Evolutionary conservation across 2,113 vertebrate species (phyloP).

Genomic region (Pelusios castaneus): DNA sequence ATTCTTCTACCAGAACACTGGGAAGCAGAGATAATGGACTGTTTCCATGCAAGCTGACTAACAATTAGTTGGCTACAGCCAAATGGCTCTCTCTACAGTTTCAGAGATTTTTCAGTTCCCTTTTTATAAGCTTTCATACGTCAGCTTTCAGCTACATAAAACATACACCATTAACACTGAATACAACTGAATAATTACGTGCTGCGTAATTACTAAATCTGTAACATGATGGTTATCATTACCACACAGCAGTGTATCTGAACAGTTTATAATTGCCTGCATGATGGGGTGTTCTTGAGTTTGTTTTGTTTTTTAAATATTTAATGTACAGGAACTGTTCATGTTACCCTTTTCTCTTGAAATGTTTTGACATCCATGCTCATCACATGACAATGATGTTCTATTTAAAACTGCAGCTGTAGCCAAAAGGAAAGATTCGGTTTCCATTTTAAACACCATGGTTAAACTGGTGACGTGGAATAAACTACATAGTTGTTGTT

Average conservation of each 20-base stretch:
- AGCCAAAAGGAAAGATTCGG: constrained; percentile 45
- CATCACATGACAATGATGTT: constrained; percentile 64
- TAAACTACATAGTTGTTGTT: constrained; percentile 7
- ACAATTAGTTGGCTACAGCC: not conserved
- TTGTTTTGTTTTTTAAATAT: constrained; percentile 70
- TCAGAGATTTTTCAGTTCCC: constrained; percentile 10
- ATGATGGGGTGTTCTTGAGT: constrained; percentile 40
- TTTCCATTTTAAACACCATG: constrained; percentile 60
- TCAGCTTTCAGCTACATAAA: not conserved
- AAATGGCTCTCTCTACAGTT: constrained; percentile 18
- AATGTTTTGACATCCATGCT: constrained; percentile 73
- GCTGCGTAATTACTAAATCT: not conserved
- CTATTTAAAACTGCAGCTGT: constrained; percentile 68
- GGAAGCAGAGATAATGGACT: not conserved
- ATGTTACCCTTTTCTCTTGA: constrained; percentile 49
- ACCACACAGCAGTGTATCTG: constrained; percentile 23
- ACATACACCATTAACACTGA: fast-evolving
- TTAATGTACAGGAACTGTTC: constrained; percentile 60
- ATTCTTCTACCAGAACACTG: not conserved
- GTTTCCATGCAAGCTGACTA: not conserved
- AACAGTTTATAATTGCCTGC: constrained; percentile 22
- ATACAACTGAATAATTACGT: not conserved
- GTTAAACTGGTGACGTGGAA: constrained; percentile 50
- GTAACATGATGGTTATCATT: fast-evolving
- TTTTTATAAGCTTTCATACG: not conserved